A percentile compares a stretch with the other conserved stretches of the same genome.
Evolutionary conservation across 2,888 invertebrate genomes (phyloP).

Genomic region (Clepsis dumicolana): DNA sequence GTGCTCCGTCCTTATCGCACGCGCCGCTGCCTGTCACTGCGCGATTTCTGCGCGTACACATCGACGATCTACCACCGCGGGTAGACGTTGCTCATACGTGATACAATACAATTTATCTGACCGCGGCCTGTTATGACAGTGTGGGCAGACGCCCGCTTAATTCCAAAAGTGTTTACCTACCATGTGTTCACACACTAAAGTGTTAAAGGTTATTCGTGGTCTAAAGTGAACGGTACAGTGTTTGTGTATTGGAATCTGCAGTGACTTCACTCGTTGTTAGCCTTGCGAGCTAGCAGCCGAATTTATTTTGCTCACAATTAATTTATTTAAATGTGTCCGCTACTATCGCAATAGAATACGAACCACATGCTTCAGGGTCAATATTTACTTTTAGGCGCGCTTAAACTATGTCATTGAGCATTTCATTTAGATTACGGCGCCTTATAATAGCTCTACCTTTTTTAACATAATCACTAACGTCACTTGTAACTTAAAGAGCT

Average conservation of each 20-base stretch:
- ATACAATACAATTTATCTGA: conserved; percentile 23
- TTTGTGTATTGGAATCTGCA: conserved; percentile 63
- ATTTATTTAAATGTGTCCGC: conserved; percentile 72
- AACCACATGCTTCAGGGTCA: conserved; percentile 67
- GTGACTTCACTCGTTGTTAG: conserved; percentile 72
- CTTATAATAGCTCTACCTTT: neutral
- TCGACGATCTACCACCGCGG: conserved; percentile 71
- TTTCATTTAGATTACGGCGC: conserved; percentile 2
- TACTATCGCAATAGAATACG: conserved; percentile 68
- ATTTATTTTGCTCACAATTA: conserved; percentile 60
- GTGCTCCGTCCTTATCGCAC: conserved; percentile 69
- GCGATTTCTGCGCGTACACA: conserved; percentile 66
- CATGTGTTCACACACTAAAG: conserved; percentile 55
- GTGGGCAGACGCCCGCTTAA: conserved; percentile 10
- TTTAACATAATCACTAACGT: conserved; percentile 1
- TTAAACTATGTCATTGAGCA: conserved; percentile 12
- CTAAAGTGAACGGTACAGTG: conserved; percentile 73
- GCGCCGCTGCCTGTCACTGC: conserved; percentile 72
- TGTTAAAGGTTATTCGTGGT: conserved; percentile 73
- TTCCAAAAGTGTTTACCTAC: neutral
- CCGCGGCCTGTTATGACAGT: conserved; percentile 38
- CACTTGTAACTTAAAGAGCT: conserved; percentile 24
- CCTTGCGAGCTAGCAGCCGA: conserved; percentile 71
- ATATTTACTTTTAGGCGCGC: conserved; percentile 48
- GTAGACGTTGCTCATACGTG: conserved; percentile 58